phyloP scores from a whole-genome alignment of 92 coral and sea anemone genomes.

The Bergia puertoricense region DNA sequence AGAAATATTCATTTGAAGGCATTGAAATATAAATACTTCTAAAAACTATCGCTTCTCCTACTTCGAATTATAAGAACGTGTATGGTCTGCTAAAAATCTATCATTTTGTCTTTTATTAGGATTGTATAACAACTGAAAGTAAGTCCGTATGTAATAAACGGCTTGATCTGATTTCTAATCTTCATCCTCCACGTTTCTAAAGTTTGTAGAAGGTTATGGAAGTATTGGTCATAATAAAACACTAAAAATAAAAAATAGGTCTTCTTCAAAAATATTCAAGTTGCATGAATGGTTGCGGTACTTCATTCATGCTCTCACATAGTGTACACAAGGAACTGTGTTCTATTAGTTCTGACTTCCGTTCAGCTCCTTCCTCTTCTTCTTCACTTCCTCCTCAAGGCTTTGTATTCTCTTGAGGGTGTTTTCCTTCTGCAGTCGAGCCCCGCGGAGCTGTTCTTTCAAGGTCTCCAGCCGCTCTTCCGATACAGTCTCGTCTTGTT shows the following conservation, averaged over 20 bases:
- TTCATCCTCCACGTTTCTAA: not conserved
- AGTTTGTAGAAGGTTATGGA: not conserved
- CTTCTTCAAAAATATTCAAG: not conserved
- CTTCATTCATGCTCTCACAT: not conserved
- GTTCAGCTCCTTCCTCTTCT: slow-evolving; percentile 76
- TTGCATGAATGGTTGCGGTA: not conserved
- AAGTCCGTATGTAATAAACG: too few species aligned
- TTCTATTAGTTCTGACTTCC: not conserved
- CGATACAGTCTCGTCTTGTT: slow-evolving; percentile 53
- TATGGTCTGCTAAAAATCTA: not conserved
- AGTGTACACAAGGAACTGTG: slow-evolving; percentile 4
- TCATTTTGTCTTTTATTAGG: not conserved
- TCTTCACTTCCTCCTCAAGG: slow-evolving; percentile 85
- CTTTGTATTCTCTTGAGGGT: slow-evolving; percentile 74
- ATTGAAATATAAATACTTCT: not conserved
- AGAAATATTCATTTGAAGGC: not conserved
- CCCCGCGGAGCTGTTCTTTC: slow-evolving; percentile 78
- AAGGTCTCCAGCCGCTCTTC: slow-evolving; percentile 66
- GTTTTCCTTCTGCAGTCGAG: slow-evolving; percentile 81
- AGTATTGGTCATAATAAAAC: not conserved
- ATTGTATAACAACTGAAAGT: too few species aligned
- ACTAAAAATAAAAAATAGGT: not conserved
- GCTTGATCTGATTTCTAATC: not conserved
- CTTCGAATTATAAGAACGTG: not conserved
- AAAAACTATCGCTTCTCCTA: not conserved